These are phyloP conservation scores for Vanessa tameamea DNA, from an alignment of 1,140 invertebrate species.

Conservation along the genomic window DNA sequence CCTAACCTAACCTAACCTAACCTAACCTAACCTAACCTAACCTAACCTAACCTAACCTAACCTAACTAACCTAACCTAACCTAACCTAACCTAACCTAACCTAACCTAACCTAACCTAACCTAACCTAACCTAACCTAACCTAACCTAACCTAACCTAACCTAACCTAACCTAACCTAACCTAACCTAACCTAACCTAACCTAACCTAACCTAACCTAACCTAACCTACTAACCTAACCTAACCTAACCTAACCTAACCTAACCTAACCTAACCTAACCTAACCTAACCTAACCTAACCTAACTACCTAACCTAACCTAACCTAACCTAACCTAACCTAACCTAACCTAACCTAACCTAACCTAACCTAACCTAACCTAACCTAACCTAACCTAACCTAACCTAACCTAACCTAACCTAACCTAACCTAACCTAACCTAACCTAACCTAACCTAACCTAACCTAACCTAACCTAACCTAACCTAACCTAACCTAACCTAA, in stretches of 20 bases:
- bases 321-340: constrained; percentile 27
- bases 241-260: constrained; percentile 24
- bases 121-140: constrained; percentile 31
- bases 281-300: constrained; percentile 24
- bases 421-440: constrained; percentile 27
- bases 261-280: constrained; percentile 24
- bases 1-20: too few species aligned
- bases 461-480: constrained; percentile 25
- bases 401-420: constrained; percentile 27
- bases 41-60: constrained; percentile 30
- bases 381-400: constrained; percentile 27
- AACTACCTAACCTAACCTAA: constrained; percentile 24
- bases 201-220: constrained; percentile 23
- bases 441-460: constrained; percentile 27
- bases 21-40: constrained; percentile 18
- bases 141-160: constrained; percentile 18
- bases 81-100: constrained; percentile 29
- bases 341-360: constrained; percentile 27
- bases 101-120: constrained; percentile 32
- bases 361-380: constrained; percentile 26
- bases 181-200: constrained; percentile 19
- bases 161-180: constrained; percentile 19
- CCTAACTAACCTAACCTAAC: constrained; percentile 29
- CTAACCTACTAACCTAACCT: constrained; percentile 15
- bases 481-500: constrained; percentile 24